These are phyloP conservation scores for Callimorpha dominula DNA, from an alignment of 2,888 invertebrate species.

Conservation along the genomic window DNA sequence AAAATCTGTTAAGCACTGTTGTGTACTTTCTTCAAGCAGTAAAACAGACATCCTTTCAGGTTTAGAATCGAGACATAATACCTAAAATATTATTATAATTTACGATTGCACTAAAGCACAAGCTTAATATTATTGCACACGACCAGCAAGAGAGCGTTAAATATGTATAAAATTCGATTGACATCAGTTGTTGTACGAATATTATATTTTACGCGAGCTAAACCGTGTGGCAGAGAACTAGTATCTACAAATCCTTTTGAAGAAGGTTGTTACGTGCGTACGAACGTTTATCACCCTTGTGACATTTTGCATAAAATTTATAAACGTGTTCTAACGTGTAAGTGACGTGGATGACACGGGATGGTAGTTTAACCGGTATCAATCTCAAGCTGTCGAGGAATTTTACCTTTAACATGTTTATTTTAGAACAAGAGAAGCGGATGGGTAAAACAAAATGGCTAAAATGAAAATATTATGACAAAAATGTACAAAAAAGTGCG, in stretches of 20 bases:
- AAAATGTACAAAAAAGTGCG: too few species aligned
- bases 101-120: too few species aligned
- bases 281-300: constrained; percentile 1
- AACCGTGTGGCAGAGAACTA: neutral
- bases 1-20: too few species aligned
- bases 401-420: constrained; percentile 6
- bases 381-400: constrained; percentile 8
- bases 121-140: too few species aligned
- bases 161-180: too few species aligned
- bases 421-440: neutral
- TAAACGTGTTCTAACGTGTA: constrained; percentile 1
- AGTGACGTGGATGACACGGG: constrained; percentile 4
- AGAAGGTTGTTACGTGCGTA: neutral
- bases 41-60: too few species aligned
- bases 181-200: too few species aligned
- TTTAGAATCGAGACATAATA: too few species aligned
- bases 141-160: too few species aligned
- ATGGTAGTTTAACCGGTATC: constrained; percentile 6
- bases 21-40: too few species aligned
- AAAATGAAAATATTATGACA: neutral
- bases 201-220: neutral
- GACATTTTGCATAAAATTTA: constrained; percentile 8
- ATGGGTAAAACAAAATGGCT: neutral
- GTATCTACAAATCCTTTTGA: neutral
- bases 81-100: too few species aligned